These are phyloP conservation scores for mouse (Mus musculus) DNA, from an alignment of 2,113 vertebrate species.

Conservation along the genomic window DNA sequence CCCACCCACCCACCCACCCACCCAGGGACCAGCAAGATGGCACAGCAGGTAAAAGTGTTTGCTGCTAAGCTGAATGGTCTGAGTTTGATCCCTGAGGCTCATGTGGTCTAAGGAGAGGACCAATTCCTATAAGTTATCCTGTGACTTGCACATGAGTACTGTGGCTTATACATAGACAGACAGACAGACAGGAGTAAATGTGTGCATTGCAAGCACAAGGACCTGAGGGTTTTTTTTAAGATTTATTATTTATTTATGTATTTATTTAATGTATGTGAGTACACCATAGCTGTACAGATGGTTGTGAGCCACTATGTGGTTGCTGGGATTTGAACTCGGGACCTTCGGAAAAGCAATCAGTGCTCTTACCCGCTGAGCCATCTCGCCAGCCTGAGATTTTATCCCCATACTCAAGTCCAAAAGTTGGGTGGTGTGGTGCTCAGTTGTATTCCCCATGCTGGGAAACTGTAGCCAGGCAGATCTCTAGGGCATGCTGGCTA, in stretches of 20 bases:
- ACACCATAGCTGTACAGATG: too few relatives aligned
- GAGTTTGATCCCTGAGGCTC: not conserved
- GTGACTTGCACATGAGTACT: not conserved
- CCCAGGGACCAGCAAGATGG: not conserved
- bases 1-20: too few relatives aligned
- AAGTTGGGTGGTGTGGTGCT: not conserved
- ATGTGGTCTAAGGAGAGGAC: not conserved
- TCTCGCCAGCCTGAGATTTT: too few relatives aligned
- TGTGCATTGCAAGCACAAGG: not conserved
- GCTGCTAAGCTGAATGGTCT: not conserved
- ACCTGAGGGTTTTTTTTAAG: too few relatives aligned
- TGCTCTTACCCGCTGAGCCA: too few relatives aligned
- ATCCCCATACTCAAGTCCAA: not conserved
- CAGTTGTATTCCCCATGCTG: too few relatives aligned
- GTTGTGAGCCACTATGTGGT: too few relatives aligned
- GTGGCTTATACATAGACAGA: not conserved
- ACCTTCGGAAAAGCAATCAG: too few relatives aligned
- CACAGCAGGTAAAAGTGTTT: not conserved
- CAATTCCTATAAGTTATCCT: not conserved
- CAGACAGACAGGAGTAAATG: not conserved
- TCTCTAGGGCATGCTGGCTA: not conserved
- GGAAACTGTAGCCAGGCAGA: not conserved
- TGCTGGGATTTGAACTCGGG: too few relatives aligned
- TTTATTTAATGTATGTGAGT: too few relatives aligned
- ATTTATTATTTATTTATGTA: too few relatives aligned